Evolutionary conservation across 2,113 vertebrate genomes (phyloP), one percentile per base, ranked within the genome.

Genomic region (Percina caprodes): DNA sequence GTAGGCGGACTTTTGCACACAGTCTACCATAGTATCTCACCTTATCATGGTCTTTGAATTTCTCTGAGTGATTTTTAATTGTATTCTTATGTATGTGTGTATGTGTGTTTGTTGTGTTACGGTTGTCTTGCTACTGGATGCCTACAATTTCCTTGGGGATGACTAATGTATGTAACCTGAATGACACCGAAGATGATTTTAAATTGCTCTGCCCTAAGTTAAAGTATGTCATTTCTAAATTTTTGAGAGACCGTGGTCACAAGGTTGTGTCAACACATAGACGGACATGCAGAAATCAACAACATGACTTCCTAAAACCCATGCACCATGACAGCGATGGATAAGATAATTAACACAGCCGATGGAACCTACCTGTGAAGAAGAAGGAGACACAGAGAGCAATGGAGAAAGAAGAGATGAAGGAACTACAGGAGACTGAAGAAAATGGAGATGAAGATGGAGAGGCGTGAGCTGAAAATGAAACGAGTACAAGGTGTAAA

Each of bases 401-500:
- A 79, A 79, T 87, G 81, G 52, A 91, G 82, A 61, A 83, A 71
- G 84, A 82, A 30, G 69, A 89, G 77, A 45, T 78, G 86, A 83
- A 62, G 84, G 69, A 49, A 65, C 48, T 6, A 86, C 80, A 74
- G 85, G 62, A 87, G 49, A 73, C 80, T 79, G 79, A 55, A 82
- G 75, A 58, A 71, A 81, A 88, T 82, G 83, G 73, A 88, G 75
- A 70, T 82, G 84, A 45, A 79, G 69, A 83, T 65, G 79, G 66
- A 84, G 84, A 80, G 45, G 74, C 48, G 48, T 60, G 82, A 81
- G 88, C 84, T 85, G 90, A 69, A 86, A 90, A 83, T 81, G 85
- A 90, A 67, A 90, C 74, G 86, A 89, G 75, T 77, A 82, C 63
- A 87, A 83, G 82, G 87, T 84, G 69, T 78, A 80, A 88, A 89